Percentiles rank a stretch among this genome's conserved stretches.
Evolutionary conservation across 2,113 vertebrate species (phyloP).

Genomic region (Seriola rivoliana): DNA sequence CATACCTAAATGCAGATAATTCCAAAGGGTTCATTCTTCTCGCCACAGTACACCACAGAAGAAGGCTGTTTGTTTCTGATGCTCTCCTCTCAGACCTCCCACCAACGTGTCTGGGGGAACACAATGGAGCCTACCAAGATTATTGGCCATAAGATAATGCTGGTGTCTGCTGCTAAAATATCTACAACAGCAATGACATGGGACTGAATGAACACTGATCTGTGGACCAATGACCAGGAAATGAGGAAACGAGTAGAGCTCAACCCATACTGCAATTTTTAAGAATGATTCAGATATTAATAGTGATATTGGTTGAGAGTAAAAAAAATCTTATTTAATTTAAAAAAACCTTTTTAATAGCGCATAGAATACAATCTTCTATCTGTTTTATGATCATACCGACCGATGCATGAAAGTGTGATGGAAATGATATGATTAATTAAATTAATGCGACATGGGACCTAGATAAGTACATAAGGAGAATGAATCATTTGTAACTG

Average conservation of each 20-base stretch:
- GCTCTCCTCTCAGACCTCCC: neutral
- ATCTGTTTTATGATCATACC: neutral
- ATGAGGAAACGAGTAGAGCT: no score
- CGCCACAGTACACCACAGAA: neutral
- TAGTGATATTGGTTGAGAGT: neutral
- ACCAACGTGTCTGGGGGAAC: neutral
- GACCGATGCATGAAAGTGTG: no score
- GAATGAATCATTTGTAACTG: no score
- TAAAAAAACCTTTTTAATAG: neutral
- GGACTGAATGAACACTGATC: neutral
- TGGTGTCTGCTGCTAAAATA: constrained; percentile 1
- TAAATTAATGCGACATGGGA: no score
- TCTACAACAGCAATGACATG: neutral
- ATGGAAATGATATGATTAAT: no score
- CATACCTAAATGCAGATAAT: no score
- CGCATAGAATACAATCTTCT: neutral
- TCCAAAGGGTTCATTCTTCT: no score
- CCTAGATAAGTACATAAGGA: no score
- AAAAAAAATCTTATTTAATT: no score
- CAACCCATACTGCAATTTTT: neutral
- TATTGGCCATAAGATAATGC: constrained; percentile 2
- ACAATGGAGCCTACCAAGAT: neutral
- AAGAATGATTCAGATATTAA: neutral
- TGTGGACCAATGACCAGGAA: neutral
- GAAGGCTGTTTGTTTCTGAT: neutral